Evolutionary conservation across 2,888 invertebrate genomes (phyloP).

Genomic region (Tyria jacobaeae): DNA sequence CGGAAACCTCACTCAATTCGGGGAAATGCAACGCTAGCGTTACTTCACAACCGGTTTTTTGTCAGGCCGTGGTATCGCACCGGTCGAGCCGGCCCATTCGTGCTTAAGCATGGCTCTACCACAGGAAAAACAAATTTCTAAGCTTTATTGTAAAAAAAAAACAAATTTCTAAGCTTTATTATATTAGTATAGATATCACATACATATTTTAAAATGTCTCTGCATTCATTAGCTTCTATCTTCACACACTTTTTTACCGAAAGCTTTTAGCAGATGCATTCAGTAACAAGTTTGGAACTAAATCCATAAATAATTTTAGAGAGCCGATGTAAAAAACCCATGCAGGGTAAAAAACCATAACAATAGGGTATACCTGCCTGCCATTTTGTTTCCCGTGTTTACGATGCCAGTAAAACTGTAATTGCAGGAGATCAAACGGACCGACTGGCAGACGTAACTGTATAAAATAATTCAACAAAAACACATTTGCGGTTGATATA

Average conservation of each 20-base stretch:
- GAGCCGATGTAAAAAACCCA: conserved; percentile 49
- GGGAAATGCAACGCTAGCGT: too few relatives aligned
- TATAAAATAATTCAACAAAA: conserved; percentile 47
- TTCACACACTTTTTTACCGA: conserved; percentile 37
- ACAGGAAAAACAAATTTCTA: too few relatives aligned
- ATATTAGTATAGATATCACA: too few relatives aligned
- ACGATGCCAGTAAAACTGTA: conserved; percentile 80
- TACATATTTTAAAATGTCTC: background rate
- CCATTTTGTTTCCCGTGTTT: conserved; percentile 75
- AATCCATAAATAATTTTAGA: conserved; percentile 50
- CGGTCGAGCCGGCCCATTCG: too few relatives aligned
- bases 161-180: too few relatives aligned
- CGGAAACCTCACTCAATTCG: too few relatives aligned
- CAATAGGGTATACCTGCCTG: conserved; percentile 79
- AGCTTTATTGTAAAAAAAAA: too few relatives aligned
- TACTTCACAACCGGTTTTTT: too few relatives aligned
- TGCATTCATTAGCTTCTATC: conserved; percentile 4
- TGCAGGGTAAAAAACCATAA: conserved; percentile 67
- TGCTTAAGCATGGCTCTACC: too few relatives aligned
- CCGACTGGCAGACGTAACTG: conserved; percentile 67
- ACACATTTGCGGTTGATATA: conserved; percentile 27
- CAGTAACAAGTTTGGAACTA: conserved; percentile 29
- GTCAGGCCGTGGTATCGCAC: too few relatives aligned
- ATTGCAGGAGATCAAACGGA: conserved; percentile 80
- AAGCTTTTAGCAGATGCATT: conserved; percentile 47